Base-by-base conservation (phyloP, 2,797 vertebrate genomes). In the Sebastes reedi region DNA sequence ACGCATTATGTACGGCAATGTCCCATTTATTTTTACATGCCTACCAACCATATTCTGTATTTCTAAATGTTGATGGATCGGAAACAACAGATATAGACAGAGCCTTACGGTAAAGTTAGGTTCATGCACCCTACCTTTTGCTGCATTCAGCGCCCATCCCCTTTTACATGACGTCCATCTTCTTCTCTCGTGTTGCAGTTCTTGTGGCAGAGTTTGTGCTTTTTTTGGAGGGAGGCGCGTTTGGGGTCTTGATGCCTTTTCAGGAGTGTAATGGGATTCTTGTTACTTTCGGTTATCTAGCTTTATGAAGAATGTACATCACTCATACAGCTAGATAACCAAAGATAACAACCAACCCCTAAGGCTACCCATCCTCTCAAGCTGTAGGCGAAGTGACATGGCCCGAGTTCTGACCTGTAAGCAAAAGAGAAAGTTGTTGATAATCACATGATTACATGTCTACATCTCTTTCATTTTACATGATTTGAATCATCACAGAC, bases 281-380 rank as follows among this genome's bases (percentile, higher is more conserved):
- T 97, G 96, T 97, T 97, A 97, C 96, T 97, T 97, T 97, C 96
- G 96, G 96, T 97, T 97, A 97, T 97, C 95, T 97, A 97, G 96
- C 96, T 97, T 97, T 97, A 97, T 97, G 96, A 97, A 96, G 96
- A 97, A 96, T 97, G 93, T 96, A 97, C 95, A 91, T 90, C 95
- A 98, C 64, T 66, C 64, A 66, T 66, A 66, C 64, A 66, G 64
- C 64, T 66, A 66, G 64, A 66, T 66, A 66, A 66, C 64, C 64
- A 66, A 66, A 66, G 64, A 66, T 66, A 66, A 66, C 50, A 54
- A 54, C 50, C 50, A 54, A 97, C 96, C 96, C 97, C 96, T 94
- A 89, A 92, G 92, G 94, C 95, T 87, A 86, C 94, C 94, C 92
- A 88, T 90, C 80, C 87, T 92, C 92, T 94, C 81, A 75, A 77